Conservation (phyloP, 2,797 vertebrate species). For the Hemibagrus guttatus region DNA sequence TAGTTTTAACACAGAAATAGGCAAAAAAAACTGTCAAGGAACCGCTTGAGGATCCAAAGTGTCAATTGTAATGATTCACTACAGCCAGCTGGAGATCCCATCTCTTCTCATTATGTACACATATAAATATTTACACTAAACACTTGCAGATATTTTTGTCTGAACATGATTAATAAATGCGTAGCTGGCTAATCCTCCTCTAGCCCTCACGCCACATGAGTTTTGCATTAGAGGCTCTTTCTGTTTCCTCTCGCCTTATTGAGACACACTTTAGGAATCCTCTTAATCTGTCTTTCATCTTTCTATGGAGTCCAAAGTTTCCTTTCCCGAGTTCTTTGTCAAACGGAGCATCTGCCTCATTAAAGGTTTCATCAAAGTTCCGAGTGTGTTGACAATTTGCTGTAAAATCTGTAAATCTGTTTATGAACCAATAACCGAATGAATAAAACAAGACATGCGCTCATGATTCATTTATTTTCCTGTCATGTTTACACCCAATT, state of each 20-base stretch:
- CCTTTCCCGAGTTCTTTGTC: not conserved
- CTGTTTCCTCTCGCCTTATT: not conserved
- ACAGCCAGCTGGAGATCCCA: not conserved
- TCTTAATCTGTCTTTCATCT: slow-evolving; percentile 15
- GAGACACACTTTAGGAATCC: not conserved
- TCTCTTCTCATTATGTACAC: not conserved
- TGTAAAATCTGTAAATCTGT: not conserved
- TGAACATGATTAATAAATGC: not conserved
- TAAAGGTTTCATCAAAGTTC: not conserved
- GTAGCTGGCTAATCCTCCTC: not conserved
- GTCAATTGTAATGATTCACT: not conserved
- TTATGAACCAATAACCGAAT: not conserved
- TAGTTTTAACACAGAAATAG: not conserved
- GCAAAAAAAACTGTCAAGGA: not conserved
- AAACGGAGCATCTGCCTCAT: not conserved
- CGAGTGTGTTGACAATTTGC: slow-evolving; percentile 2
- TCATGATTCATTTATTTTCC: no score
- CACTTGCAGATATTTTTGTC: not conserved
- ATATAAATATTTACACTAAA: slow-evolving; percentile 2
- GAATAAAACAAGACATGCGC: not conserved
- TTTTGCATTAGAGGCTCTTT: not conserved
- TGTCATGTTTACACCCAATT: not conserved
- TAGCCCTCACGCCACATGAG: not conserved
- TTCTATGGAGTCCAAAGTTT: not conserved
- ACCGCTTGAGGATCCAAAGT: not conserved